Percentiles rank a stretch among this genome's conserved stretches.
Conservation (phyloP, 2,888 invertebrate genomes). For the Pseudanteris insignis region DNA sequence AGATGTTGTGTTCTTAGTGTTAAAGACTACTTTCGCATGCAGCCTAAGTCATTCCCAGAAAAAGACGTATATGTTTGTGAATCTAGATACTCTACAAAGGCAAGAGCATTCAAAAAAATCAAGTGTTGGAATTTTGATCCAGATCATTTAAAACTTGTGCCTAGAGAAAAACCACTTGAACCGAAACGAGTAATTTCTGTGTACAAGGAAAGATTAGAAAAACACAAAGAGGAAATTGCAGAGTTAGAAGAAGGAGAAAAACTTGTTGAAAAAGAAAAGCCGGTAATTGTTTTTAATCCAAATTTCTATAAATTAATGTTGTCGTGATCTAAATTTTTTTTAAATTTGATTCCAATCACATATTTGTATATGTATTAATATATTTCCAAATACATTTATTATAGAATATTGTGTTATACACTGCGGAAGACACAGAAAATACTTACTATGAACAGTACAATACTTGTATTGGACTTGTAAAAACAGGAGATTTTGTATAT, state of each 20-base stretch:
- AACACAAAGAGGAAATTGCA: slow-evolving; percentile 88
- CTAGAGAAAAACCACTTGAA: slow-evolving; percentile 79
- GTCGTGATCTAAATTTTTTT: too few species aligned
- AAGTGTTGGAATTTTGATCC: slow-evolving; percentile 79
- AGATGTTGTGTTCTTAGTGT: slow-evolving; percentile 94
- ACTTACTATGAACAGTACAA: slow-evolving; percentile 94
- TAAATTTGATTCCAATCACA: too few species aligned
- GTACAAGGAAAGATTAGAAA: slow-evolving; percentile 89
- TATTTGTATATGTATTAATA: too few species aligned
- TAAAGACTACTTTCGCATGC: slow-evolving; percentile 90
- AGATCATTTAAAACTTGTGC: slow-evolving; percentile 72
- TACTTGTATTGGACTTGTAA: slow-evolving; percentile 83
- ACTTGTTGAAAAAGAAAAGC: slow-evolving; percentile 84
- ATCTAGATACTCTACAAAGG: slow-evolving; percentile 88
- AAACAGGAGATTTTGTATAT: slow-evolving; percentile 94
- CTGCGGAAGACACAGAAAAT: slow-evolving; percentile 78
- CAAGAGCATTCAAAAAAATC: slow-evolving; percentile 92
- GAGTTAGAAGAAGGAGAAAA: slow-evolving; percentile 85
- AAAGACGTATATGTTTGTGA: slow-evolving; percentile 98
- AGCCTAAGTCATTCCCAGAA: slow-evolving; percentile 86
- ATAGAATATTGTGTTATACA: slow-evolving; percentile 82
- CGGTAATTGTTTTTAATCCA: slow-evolving; percentile 68
- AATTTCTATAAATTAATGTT: too few species aligned
- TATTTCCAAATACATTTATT: too few species aligned
- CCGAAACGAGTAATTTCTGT: slow-evolving; percentile 91